phyloP scores from a whole-genome alignment of 2,113 vertebrate genomes.

The Ginglymostoma cirratum region DNA sequence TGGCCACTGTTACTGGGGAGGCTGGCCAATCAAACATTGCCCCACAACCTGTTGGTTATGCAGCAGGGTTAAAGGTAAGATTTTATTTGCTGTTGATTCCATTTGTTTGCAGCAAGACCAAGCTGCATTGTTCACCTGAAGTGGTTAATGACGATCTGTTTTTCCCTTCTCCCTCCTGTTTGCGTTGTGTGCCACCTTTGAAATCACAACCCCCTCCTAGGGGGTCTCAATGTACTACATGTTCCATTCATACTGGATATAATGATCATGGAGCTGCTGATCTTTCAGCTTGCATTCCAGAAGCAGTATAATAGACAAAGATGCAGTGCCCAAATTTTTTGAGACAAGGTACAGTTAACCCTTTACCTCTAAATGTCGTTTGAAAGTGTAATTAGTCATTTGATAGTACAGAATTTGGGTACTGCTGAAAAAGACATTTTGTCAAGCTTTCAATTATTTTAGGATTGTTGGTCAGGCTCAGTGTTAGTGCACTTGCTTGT shows the following conservation, averaged over 20 bases:
- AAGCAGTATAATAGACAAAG: background rate
- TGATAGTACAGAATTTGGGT: too few relatives aligned
- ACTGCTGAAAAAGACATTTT: too few relatives aligned
- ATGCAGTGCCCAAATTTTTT: background rate
- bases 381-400: background rate
- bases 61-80: conserved; percentile 88
- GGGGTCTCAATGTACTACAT: background rate
- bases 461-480: too few relatives aligned
- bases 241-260: background rate
- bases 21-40: conserved; percentile 85
- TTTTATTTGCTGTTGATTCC: background rate
- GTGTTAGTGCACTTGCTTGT: too few relatives aligned
- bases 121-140: background rate
- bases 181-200: too few relatives aligned
- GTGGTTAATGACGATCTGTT: background rate
- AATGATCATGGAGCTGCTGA: background rate
- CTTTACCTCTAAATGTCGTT: background rate
- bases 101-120: background rate
- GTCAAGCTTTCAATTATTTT: too few relatives aligned
- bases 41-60: conserved; percentile 89
- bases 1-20: conserved; percentile 85
- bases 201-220: too few relatives aligned
- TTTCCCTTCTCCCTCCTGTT: background rate
- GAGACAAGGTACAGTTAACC: background rate
- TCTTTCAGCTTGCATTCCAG: background rate